Evolutionary conservation across 2,113 vertebrate species (phyloP).

Genomic region (Baryphthengus martii): DNA sequence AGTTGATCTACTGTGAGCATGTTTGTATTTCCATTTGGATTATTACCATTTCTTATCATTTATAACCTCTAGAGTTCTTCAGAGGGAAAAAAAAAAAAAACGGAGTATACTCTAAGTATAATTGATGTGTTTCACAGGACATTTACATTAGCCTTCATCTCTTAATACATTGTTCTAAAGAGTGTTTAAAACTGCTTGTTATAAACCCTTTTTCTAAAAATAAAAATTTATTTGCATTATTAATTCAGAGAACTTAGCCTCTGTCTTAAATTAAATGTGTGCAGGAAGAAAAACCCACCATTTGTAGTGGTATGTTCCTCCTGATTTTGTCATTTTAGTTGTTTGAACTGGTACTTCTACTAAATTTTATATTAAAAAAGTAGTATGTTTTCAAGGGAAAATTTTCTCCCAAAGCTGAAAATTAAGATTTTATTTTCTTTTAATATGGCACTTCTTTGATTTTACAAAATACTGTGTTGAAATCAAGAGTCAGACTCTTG

Average conservation of each 20-base stretch:
- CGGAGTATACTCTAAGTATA: background rate
- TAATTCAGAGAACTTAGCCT: background rate
- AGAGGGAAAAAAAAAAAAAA: background rate
- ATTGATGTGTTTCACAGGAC: background rate
- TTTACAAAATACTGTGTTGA: background rate
- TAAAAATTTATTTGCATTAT: background rate
- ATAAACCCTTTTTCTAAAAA: background rate
- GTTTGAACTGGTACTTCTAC: background rate
- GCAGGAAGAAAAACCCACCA: background rate
- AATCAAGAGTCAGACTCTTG: background rate
- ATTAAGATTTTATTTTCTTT: background rate
- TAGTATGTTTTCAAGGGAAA: background rate
- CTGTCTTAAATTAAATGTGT: background rate
- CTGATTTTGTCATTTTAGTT: background rate
- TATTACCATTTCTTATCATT: slow-evolving; percentile 19
- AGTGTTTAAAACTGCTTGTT: background rate
- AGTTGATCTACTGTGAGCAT: background rate
- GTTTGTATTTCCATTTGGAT: slow-evolving; percentile 17
- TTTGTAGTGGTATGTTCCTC: background rate
- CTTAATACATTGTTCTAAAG: background rate
- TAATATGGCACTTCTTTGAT: background rate
- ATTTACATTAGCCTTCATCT: background rate
- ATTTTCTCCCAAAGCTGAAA: background rate
- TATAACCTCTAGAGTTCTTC: background rate
- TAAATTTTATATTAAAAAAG: background rate